A percentile compares a stretch with the other conserved stretches of the same genome.
Conservation (phyloP, 2,113 vertebrate species). For the Athene noctua region DNA sequence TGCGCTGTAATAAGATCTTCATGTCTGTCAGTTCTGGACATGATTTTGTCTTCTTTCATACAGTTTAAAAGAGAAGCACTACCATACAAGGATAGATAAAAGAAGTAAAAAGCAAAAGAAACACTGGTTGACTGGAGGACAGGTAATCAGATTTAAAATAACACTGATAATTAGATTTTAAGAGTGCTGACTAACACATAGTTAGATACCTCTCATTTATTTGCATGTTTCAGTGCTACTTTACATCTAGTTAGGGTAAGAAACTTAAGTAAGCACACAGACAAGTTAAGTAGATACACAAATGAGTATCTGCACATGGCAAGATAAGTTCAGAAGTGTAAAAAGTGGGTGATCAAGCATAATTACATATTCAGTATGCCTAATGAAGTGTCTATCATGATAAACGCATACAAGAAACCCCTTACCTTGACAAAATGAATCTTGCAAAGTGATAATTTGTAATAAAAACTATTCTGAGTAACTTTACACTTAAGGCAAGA, state of each 20-base stretch:
- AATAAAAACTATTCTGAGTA: not conserved
- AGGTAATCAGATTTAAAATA: not conserved
- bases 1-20: not conserved
- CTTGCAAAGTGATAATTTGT: not conserved
- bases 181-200: not conserved
- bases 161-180: not conserved
- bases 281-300: not conserved
- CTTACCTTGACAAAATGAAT: not conserved
- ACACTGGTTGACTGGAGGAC: not conserved
- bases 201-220: not conserved
- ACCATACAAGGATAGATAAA: not conserved
- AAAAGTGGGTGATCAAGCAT: not conserved
- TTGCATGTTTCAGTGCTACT: conserved; percentile 25
- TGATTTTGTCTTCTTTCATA: not conserved
- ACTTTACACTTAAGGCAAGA: not conserved
- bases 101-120: not conserved
- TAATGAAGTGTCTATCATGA: not conserved
- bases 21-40: not conserved
- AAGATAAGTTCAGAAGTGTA: not conserved
- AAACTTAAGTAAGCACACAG: not conserved
- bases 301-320: not conserved
- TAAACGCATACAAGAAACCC: not conserved
- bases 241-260: not conserved
- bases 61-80: not conserved
- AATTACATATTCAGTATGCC: not conserved